Percentiles rank a stretch among this genome's conserved stretches.
Conservation (phyloP, 2,888 invertebrate genomes). For the Synanthedon andrenaeformis region DNA sequence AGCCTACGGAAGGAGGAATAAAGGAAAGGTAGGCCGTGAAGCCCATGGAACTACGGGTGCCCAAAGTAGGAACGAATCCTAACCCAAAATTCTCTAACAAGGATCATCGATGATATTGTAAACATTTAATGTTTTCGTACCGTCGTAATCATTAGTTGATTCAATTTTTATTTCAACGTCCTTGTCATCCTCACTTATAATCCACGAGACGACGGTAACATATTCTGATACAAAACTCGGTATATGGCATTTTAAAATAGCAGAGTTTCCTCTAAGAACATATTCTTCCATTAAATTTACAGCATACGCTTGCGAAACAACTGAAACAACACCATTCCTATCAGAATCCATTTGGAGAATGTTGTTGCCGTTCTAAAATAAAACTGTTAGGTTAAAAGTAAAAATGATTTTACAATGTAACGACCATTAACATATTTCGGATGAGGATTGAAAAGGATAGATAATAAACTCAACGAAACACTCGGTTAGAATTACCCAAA, state of each 20-base stretch:
- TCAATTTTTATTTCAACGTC: slow-evolving; percentile 61
- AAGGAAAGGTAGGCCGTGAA: slow-evolving; percentile 71
- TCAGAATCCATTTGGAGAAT: slow-evolving; percentile 5
- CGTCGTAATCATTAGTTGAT: slow-evolving; percentile 40
- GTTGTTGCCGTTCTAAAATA: background rate
- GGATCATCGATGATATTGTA: slow-evolving; percentile 4
- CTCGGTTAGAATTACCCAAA: slow-evolving; percentile 33
- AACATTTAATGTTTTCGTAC: slow-evolving; percentile 23
- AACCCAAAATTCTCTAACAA: slow-evolving; percentile 9
- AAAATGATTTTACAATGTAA: no score
- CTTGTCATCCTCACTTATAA: slow-evolving; percentile 77
- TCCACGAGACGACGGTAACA: slow-evolving; percentile 87
- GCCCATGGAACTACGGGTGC: slow-evolving; percentile 64
- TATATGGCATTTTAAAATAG: slow-evolving; percentile 92
- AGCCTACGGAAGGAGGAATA: slow-evolving; percentile 69
- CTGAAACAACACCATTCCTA: slow-evolving; percentile 71
- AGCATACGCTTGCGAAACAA: slow-evolving; percentile 89
- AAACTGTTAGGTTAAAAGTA: no score
- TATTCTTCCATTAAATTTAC: slow-evolving; percentile 95
- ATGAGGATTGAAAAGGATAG: background rate
- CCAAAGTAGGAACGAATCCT: slow-evolving; percentile 37
- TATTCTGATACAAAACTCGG: slow-evolving; percentile 94
- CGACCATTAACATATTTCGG: background rate
- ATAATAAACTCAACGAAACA: background rate
- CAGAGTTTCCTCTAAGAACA: slow-evolving; percentile 90